phyloP scores from a whole-genome alignment of 2,113 vertebrate species.

The Peromyscus leucopus region DNA sequence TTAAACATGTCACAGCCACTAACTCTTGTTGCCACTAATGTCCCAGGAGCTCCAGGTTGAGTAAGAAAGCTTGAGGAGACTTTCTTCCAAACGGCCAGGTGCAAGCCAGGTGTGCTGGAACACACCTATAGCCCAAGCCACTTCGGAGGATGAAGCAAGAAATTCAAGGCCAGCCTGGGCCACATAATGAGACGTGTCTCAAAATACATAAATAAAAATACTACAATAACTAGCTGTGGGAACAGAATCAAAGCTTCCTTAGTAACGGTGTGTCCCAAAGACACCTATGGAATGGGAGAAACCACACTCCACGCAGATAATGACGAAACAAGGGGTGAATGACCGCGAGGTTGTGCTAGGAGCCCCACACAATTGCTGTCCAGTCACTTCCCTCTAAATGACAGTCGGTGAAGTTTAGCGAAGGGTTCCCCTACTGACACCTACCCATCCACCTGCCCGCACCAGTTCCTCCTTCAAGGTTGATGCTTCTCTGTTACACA shows the following conservation, averaged over 20 bases:
- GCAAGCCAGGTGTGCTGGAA: neutral
- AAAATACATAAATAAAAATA: neutral
- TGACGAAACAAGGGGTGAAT: neutral
- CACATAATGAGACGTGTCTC: neutral
- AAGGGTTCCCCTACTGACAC: neutral
- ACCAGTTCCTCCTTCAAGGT: neutral
- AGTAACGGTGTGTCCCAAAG: neutral
- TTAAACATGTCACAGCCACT: neutral
- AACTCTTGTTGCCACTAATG: neutral
- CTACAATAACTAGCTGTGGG: neutral
- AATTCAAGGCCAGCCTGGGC: neutral
- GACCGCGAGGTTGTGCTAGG: neutral
- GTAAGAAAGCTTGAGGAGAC: neutral
- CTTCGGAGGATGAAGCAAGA: neutral
- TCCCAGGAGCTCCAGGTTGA: neutral
- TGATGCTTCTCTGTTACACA: neutral
- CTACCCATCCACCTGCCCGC: neutral
- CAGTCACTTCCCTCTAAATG: neutral
- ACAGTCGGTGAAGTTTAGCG: neutral
- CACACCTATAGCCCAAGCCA: neutral
- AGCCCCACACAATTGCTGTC: neutral
- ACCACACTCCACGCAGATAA: neutral
- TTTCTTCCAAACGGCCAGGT: neutral
- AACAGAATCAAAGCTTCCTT: neutral
- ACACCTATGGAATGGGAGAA: neutral